A percentile compares a stretch with the other conserved stretches of the same genome.
phyloP scores from a whole-genome alignment of 23 tunicate genomes.

The Styela plicata region DNA sequence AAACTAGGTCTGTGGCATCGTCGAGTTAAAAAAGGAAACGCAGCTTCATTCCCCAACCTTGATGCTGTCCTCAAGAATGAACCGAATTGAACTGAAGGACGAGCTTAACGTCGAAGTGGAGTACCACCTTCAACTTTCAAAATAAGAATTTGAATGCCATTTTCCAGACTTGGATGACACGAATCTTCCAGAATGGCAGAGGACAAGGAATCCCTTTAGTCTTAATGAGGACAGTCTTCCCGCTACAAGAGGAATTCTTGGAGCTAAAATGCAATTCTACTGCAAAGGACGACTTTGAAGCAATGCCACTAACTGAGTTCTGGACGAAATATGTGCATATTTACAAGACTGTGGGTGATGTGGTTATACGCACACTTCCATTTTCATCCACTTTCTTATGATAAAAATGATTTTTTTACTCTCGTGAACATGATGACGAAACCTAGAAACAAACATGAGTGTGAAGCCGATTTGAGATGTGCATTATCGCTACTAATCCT shows the following conservation, averaged over 20 bases:
- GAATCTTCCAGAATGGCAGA: conserved; percentile 29
- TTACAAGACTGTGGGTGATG: conserved; percentile 5
- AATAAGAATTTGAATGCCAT: conserved; percentile 27
- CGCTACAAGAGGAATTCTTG: conserved; percentile 12
- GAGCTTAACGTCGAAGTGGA: too few relatives aligned
- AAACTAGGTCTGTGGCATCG: conserved; percentile 43
- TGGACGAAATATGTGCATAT: neutral
- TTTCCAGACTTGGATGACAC: conserved; percentile 38
- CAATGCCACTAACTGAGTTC: neutral
- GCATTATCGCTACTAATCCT: neutral
- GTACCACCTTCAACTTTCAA: conserved; percentile 25
- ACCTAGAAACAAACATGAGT: neutral
- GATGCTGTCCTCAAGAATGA: neutral
- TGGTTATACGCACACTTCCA: neutral
- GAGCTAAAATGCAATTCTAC: conserved; percentile 6
- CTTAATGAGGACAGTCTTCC: conserved; percentile 31
- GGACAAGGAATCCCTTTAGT: conserved; percentile 40
- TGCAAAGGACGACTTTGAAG: neutral
- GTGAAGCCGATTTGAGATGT: conserved; percentile 6
- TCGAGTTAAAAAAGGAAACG: conserved; percentile 34
- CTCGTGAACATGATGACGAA: neutral
- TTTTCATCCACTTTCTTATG: conserved; percentile 2
- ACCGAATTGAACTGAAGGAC: conserved; percentile 8
- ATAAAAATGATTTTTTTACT: neutral
- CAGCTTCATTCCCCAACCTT: conserved; percentile 36